phyloP scores from a whole-genome alignment of 2,888 invertebrate species.

The Aquatica leii region DNA sequence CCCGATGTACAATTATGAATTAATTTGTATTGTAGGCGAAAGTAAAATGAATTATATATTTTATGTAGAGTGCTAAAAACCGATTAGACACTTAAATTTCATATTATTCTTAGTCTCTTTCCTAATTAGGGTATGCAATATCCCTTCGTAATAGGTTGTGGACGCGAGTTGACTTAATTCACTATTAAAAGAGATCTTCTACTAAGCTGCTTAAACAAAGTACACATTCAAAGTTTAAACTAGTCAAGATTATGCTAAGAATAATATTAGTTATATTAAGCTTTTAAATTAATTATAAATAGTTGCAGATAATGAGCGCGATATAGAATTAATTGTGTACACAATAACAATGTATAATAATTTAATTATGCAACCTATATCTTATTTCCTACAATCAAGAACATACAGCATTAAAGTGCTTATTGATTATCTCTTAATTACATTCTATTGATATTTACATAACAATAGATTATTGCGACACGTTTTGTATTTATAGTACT shows the following conservation, averaged over 20 bases:
- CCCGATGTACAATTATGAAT: too few species aligned
- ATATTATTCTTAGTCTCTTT: slow-evolving; percentile 23
- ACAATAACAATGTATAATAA: too few species aligned
- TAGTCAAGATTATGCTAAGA: slow-evolving; percentile 23
- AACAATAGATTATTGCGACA: too few species aligned
- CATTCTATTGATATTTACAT: too few species aligned
- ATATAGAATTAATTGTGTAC: too few species aligned
- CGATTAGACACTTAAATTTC: slow-evolving; percentile 27
- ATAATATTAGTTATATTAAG: slow-evolving; percentile 18
- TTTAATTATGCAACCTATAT: too few species aligned
- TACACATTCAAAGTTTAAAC: slow-evolving; percentile 29
- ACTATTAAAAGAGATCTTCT: slow-evolving; percentile 31
- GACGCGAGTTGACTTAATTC: slow-evolving; percentile 34
- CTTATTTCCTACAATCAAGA: too few species aligned
- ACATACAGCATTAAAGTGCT: too few species aligned
- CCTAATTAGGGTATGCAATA: slow-evolving; percentile 29
- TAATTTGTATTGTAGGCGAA: not conserved
- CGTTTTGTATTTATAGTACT: too few species aligned
- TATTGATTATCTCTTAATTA: too few species aligned
- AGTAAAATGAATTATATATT: slow-evolving; percentile 8
- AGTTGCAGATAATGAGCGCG: too few species aligned
- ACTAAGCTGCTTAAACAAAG: slow-evolving; percentile 34
- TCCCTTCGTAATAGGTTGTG: slow-evolving; percentile 31
- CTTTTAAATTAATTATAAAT: slow-evolving; percentile 4
- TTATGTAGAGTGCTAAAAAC: slow-evolving; percentile 14